Conservation (phyloP, 64 coral and sea anemone species). For the Hydrozoanthus tunicans region DNA sequence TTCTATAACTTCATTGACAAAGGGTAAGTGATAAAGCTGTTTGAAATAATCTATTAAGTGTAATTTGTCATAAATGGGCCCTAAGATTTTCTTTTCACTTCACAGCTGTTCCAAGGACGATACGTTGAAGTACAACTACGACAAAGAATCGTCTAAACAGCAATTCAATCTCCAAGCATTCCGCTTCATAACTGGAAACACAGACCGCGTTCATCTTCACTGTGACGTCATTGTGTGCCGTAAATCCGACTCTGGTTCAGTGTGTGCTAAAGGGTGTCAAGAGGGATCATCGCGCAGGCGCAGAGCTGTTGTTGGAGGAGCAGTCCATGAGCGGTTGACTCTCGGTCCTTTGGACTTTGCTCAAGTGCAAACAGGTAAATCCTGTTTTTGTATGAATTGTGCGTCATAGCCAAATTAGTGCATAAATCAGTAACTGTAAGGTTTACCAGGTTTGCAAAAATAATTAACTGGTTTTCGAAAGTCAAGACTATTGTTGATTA, state of each 20-base stretch:
- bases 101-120: slow-evolving; percentile 68
- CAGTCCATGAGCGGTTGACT: background rate
- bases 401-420: too few relatives aligned
- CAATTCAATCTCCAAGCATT: slow-evolving; percentile 64
- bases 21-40: slow-evolving; percentile 49
- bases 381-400: background rate
- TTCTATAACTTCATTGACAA: slow-evolving; percentile 61
- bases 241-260: slow-evolving; percentile 61
- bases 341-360: slow-evolving; percentile 27
- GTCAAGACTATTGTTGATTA: too few relatives aligned
- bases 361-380: slow-evolving; percentile 28
- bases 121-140: slow-evolving; percentile 63
- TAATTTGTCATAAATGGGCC: background rate
- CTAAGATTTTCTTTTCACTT: background rate
- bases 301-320: background rate
- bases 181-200: slow-evolving; percentile 54
- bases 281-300: background rate
- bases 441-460: too few relatives aligned
- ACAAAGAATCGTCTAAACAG: slow-evolving; percentile 48
- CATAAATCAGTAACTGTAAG: too few relatives aligned
- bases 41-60: background rate
- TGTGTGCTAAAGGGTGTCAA: slow-evolving; percentile 70
- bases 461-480: too few relatives aligned
- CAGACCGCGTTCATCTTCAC: slow-evolving; percentile 63
- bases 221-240: slow-evolving; percentile 70